Percentiles rank a stretch among this genome's conserved stretches.
These are phyloP conservation scores for Zoroaster sp. DNA, from an alignment of 53 echinoderm and acorn worm species.

Conservation along the genomic window DNA sequence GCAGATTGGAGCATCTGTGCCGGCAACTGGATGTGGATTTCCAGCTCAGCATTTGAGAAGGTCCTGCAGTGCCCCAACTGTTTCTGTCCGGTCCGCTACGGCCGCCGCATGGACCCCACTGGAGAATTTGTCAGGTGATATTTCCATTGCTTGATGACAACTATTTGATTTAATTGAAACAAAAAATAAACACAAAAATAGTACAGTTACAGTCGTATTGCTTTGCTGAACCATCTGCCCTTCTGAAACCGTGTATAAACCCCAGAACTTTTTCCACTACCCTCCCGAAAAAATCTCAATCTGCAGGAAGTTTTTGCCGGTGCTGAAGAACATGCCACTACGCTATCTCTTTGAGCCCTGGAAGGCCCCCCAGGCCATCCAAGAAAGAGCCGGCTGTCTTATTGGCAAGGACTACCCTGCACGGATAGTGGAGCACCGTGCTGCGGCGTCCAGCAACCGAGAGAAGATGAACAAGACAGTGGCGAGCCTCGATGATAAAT, in stretches of 20 bases:
- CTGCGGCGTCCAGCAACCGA: constrained; percentile 64
- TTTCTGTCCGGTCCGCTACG: constrained; percentile 95
- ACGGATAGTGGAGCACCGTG: constrained; percentile 78
- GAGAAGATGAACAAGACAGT: constrained; percentile 83
- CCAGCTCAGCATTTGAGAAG: constrained; percentile 97
- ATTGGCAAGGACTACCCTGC: constrained; percentile 88
- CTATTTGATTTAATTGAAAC: too few species aligned
- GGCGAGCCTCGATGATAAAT: constrained; percentile 60
- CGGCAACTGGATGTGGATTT: constrained; percentile 99
- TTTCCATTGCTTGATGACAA: too few species aligned
- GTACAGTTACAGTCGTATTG: too few species aligned
- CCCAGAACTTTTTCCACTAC: not conserved
- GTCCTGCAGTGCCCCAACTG: constrained; percentile 93
- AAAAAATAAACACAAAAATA: too few species aligned
- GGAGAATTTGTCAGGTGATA: constrained; percentile 94
- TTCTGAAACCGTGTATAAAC: not conserved
- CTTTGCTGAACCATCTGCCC: too few species aligned
- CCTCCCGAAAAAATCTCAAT: not conserved
- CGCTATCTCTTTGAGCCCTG: constrained; percentile 87
- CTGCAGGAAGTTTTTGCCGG: constrained; percentile 76
- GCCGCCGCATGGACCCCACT: constrained; percentile 90
- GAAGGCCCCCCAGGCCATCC: constrained; percentile 83
- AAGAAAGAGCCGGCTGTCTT: constrained; percentile 86
- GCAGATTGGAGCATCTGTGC: constrained; percentile 98
- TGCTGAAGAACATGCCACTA: constrained; percentile 79